A percentile compares a stretch with the other conserved stretches of the same genome.
These are phyloP conservation scores for Callipepla squamata DNA, from an alignment of 2,113 vertebrate species.

Conservation along the genomic window DNA sequence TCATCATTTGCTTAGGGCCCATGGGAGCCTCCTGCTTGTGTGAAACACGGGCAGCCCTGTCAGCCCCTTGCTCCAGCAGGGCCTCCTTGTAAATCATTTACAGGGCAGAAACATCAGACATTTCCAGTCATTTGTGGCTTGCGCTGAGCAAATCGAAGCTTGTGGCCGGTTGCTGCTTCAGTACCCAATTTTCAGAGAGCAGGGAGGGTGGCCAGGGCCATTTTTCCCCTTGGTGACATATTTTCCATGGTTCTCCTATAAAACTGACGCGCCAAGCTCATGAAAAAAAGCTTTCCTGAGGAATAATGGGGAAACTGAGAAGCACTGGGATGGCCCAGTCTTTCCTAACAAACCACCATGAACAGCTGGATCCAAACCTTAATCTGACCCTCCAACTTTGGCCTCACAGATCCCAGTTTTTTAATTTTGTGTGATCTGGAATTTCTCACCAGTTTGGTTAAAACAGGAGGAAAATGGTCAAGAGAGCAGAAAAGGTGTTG, in stretches of 20 bases:
- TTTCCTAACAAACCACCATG: neutral
- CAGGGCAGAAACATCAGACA: neutral
- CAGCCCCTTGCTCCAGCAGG: neutral
- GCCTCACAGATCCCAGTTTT: neutral
- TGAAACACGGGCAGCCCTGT: accelerated
- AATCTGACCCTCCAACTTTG: neutral
- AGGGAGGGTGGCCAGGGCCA: neutral
- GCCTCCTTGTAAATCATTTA: neutral
- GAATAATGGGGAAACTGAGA: conserved; percentile 43
- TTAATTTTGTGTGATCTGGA: neutral
- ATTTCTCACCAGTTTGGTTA: neutral
- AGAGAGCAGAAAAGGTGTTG: neutral
- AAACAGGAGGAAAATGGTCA: neutral
- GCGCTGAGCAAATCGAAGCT: neutral
- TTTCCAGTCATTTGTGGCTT: conserved; percentile 5
- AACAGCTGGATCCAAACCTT: neutral
- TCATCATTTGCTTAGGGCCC: neutral
- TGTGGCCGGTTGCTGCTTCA: neutral
- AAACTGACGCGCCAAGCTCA: neutral
- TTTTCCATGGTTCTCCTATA: conserved; percentile 52
- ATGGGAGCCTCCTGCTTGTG: neutral
- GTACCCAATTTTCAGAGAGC: neutral
- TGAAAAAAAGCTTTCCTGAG: conserved; percentile 29
- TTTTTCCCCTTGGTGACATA: conserved; percentile 43
- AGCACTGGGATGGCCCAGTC: neutral